Evolutionary conservation across 2,797 vertebrate genomes (phyloP).

Genomic region (Onychomys arenicola): DNA sequence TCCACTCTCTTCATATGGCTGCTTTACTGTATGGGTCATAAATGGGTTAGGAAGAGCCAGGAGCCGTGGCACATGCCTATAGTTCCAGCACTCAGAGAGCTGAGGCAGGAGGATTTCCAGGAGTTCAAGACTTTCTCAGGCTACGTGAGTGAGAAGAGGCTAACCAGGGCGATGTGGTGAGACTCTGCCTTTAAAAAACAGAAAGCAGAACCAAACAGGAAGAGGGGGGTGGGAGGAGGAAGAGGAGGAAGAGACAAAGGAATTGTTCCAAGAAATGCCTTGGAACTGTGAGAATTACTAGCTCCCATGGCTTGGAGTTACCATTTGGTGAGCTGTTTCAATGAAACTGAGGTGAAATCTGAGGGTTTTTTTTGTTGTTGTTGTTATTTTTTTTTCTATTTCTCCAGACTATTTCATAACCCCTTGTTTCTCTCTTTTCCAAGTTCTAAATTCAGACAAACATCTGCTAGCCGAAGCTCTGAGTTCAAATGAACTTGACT

Average conservation of each 20-base stretch:
- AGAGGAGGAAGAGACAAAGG: not conserved
- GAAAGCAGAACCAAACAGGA: not conserved
- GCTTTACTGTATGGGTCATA: not conserved
- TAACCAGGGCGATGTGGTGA: not conserved
- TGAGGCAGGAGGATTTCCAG: not conserved
- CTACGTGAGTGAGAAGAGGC: not conserved
- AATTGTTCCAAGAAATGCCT: not conserved
- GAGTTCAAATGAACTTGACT: conserved; percentile 48
- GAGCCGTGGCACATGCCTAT: not conserved
- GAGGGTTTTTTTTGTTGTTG: not conserved
- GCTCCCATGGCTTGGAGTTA: not conserved
- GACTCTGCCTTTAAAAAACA: not conserved
- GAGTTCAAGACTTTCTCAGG: not conserved
- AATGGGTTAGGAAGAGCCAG: not conserved
- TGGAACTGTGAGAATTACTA: not conserved
- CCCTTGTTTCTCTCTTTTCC: conserved; percentile 13
- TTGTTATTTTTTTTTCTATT: not conserved
- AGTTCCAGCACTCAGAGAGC: not conserved
- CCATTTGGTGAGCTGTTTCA: not conserved
- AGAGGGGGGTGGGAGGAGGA: not conserved
- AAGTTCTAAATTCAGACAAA: conserved; percentile 40
- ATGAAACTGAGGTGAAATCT: not conserved
- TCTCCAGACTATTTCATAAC: conserved; percentile 27
- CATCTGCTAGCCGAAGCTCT: conserved; percentile 12
- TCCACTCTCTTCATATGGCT: not conserved